Conservation (phyloP, 2,888 invertebrate genomes). For the Malthinus flaveolus region DNA sequence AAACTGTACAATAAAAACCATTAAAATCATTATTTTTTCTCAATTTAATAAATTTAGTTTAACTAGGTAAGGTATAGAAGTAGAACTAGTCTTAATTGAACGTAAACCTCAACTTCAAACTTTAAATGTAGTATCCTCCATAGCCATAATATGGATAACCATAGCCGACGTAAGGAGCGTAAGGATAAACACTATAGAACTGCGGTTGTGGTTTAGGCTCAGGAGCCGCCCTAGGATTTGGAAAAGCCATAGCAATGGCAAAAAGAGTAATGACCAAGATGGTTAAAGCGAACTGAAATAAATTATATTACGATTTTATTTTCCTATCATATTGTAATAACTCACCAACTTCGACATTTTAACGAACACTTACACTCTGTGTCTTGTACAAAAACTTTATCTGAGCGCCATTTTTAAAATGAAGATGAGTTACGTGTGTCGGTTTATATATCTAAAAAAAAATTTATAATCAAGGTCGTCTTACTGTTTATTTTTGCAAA, state of each 20-base stretch:
- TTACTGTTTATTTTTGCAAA: no score
- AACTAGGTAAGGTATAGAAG: no score
- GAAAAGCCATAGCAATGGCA: constrained; percentile 19
- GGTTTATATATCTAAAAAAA: no score
- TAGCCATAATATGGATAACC: background rate
- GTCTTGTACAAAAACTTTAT: background rate
- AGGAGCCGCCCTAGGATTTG: constrained; percentile 4
- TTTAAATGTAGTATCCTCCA: constrained; percentile 11
- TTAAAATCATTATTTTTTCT: no score
- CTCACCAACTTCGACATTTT: constrained; percentile 12
- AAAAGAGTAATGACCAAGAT: constrained; percentile 21
- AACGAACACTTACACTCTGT: background rate
- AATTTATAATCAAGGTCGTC: no score
- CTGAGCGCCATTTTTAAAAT: background rate
- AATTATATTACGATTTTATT: background rate
- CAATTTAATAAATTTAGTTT: no score
- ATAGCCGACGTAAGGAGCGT: constrained; percentile 1
- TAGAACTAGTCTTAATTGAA: no score
- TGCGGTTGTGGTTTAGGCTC: constrained; percentile 5
- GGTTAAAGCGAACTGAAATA: constrained; percentile 15
- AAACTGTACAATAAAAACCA: no score
- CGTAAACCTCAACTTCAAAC: background rate
- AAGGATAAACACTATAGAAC: constrained; percentile 4
- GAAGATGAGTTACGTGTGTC: background rate
- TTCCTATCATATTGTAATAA: background rate